Percentiles rank a stretch among this genome's conserved stretches.
Evolutionary conservation across 2,888 invertebrate species (phyloP).

Genomic region (Drosophila prolongata): DNA sequence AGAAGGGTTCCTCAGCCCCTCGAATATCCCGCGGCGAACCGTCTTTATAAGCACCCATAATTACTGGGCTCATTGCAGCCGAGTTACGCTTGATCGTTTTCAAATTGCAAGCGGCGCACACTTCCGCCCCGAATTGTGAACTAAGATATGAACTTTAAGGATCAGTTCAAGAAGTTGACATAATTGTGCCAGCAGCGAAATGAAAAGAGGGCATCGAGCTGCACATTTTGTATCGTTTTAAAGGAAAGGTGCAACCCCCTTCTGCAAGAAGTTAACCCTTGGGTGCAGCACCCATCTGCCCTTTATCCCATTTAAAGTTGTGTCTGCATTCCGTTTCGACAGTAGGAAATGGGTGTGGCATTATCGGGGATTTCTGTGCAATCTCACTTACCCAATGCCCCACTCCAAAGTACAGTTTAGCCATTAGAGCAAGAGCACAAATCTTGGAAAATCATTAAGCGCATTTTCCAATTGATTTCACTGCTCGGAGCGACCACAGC

Average conservation of each 20-base stretch:
- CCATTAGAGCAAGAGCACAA: conserved; percentile 52
- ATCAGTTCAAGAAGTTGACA: conserved; percentile 78
- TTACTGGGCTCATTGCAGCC: conserved; percentile 62
- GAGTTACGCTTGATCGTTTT: conserved; percentile 77
- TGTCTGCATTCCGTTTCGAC: conserved; percentile 52
- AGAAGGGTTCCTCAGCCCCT: conserved; percentile 35
- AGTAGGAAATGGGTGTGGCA: conserved; percentile 66
- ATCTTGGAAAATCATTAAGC: conserved; percentile 69
- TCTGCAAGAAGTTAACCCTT: conserved; percentile 55
- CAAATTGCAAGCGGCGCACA: conserved; percentile 66
- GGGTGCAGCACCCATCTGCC: conserved; percentile 31
- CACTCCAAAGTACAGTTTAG: conserved; percentile 60
- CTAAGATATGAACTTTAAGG: conserved; percentile 68
- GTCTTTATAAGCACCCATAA: conserved; percentile 63
- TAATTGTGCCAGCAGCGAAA: conserved; percentile 71
- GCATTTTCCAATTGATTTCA: conserved; percentile 80
- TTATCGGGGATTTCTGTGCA: conserved; percentile 35
- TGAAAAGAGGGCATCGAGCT: conserved; percentile 17
- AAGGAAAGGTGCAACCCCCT: conserved; percentile 23
- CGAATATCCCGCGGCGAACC: conserved; percentile 56
- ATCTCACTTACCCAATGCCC: conserved; percentile 40
- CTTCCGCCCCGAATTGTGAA: conserved; percentile 60
- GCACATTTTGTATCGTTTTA: conserved; percentile 26
- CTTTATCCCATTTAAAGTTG: conserved; percentile 14
- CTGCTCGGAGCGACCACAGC: conserved; percentile 51